Evolutionary conservation across 2,888 invertebrate genomes (phyloP).

Genomic region (Eubasilissa splendida): DNA sequence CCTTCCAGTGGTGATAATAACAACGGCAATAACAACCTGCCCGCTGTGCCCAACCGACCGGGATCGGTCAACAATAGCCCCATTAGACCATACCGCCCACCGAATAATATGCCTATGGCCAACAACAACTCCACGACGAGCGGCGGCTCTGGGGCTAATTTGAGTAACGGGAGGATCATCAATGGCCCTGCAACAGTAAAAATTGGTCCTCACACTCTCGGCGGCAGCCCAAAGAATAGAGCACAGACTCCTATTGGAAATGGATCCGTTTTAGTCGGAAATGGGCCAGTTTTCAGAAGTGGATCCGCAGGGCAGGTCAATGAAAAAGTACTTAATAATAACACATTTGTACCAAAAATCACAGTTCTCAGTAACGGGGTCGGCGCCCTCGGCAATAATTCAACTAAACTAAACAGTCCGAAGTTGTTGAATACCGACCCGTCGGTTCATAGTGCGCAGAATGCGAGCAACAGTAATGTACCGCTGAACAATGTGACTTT

Average conservation of each 20-base stretch:
- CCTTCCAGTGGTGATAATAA: slow-evolving; percentile 59
- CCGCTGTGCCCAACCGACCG: slow-evolving; percentile 41
- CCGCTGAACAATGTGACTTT: slow-evolving; percentile 1
- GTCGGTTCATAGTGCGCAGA: not conserved
- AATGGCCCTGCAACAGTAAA: slow-evolving; percentile 12
- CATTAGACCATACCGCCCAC: slow-evolving; percentile 42
- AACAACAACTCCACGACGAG: slow-evolving; percentile 32
- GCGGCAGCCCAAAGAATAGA: slow-evolving; percentile 41
- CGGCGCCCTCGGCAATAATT: not conserved
- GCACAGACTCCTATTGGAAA: slow-evolving; percentile 33
- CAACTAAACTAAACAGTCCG: slow-evolving; percentile 12
- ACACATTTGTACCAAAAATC: slow-evolving; percentile 11
- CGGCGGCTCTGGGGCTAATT: not conserved
- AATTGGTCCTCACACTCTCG: not conserved
- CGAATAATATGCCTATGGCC: slow-evolving; percentile 41
- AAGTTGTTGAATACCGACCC: slow-evolving; percentile 16
- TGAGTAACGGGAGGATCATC: slow-evolving; percentile 33
- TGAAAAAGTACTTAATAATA: slow-evolving; percentile 32
- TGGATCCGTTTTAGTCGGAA: slow-evolving; percentile 36
- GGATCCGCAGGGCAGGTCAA: slow-evolving; percentile 1
- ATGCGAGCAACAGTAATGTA: not conserved
- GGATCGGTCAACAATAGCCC: slow-evolving; percentile 38
- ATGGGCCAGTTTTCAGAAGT: slow-evolving; percentile 28
- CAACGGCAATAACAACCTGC: slow-evolving; percentile 60
- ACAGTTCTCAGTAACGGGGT: not conserved